Percentiles rank a stretch among this genome's conserved stretches.
These are phyloP conservation scores for Protodeltote pygarga DNA, from an alignment of 2,888 invertebrate species.

Conservation along the genomic window DNA sequence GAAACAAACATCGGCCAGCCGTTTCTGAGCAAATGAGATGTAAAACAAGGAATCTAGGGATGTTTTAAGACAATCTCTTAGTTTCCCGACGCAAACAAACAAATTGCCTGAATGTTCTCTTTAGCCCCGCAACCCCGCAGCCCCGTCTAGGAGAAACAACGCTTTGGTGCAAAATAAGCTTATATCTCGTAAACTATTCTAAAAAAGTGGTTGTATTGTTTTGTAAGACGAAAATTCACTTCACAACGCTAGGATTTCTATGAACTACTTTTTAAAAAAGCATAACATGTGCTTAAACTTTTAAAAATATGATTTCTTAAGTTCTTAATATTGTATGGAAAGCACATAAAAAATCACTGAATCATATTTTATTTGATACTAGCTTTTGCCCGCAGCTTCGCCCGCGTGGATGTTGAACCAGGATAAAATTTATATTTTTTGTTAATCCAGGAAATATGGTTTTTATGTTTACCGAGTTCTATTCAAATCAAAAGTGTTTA, in stretches of 20 bases:
- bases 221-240: no score
- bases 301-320: no score
- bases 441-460: no score
- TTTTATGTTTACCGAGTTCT: no score
- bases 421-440: no score
- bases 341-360: constrained; percentile 28
- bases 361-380: constrained; percentile 19
- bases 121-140: constrained; percentile 47
- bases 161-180: constrained; percentile 43
- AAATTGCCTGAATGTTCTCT: constrained; percentile 64
- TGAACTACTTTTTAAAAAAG: no score
- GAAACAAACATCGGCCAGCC: constrained; percentile 46
- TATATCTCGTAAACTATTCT: constrained; percentile 46
- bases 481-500: no score
- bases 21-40: constrained; percentile 69
- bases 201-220: constrained; percentile 33
- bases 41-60: constrained; percentile 69
- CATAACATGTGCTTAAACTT: no score
- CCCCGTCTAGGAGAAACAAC: constrained; percentile 47
- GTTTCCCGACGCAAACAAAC: constrained; percentile 66
- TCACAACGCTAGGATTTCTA: no score
- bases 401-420: no score
- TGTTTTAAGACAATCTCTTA: constrained; percentile 67
- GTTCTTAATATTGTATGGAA: not conserved
- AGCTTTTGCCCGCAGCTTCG: no score